Conservation (phyloP, 1,140 invertebrate species). For the Anastatus disparis region DNA sequence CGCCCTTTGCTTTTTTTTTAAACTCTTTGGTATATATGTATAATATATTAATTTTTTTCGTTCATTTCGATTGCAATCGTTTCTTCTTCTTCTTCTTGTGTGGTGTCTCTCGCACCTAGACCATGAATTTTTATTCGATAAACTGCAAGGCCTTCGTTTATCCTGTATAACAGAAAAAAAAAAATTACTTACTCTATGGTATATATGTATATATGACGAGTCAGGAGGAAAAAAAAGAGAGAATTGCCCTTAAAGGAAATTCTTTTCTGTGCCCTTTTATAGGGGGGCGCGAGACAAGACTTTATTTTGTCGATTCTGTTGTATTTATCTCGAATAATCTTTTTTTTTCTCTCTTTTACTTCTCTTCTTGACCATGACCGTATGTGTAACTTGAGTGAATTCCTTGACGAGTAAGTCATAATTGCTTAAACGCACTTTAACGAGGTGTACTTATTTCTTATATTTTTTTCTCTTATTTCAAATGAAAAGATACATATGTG, state of each 20-base stretch:
- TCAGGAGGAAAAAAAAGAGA: no score
- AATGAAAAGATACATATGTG: not conserved
- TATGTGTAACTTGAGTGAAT: not conserved
- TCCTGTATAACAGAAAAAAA: not conserved
- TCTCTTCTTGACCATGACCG: not conserved
- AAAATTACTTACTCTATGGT: no score
- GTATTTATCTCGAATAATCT: not conserved
- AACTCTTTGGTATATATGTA: no score
- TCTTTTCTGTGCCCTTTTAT: conserved; percentile 19
- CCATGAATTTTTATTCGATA: conserved; percentile 13
- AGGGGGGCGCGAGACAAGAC: not conserved
- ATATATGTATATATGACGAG: no score
- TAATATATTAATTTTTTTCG: not conserved
- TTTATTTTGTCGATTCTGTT: not conserved
- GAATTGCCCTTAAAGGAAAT: conserved; percentile 27
- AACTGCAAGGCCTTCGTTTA: no score
- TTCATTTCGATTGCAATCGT: not conserved
- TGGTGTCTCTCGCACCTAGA: not conserved
- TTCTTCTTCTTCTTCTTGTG: not conserved
- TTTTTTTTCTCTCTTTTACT: not conserved
- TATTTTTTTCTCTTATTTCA: no score
- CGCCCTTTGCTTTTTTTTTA: not conserved
- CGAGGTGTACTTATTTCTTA: not conserved
- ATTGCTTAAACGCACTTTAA: conserved; percentile 5
- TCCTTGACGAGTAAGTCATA: conserved; percentile 22